A percentile compares a stretch with the other conserved stretches of the same genome.
These are phyloP conservation scores for Rhamnusium bicolor DNA, from an alignment of 2,888 invertebrate species.

Conservation along the genomic window DNA sequence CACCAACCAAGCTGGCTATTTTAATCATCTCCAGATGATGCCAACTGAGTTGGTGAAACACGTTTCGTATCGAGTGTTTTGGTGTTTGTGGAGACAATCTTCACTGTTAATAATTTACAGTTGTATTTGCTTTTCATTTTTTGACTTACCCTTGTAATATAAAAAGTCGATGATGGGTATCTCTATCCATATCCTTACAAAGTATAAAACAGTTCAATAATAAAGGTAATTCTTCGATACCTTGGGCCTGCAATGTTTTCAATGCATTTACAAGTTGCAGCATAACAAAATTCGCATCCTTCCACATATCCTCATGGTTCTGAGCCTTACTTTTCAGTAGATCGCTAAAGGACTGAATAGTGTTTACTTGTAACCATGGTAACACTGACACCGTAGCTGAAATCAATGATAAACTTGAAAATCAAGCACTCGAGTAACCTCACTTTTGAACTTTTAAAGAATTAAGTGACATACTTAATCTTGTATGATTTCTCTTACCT, in stretches of 20 bases:
- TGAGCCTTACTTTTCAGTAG: slow-evolving; percentile 74
- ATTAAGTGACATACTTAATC: too few relatives aligned
- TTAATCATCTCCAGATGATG: too few relatives aligned
- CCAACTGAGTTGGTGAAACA: too few relatives aligned
- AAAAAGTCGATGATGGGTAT: slow-evolving; percentile 78
- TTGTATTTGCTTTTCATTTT: too few relatives aligned
- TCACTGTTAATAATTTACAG: too few relatives aligned
- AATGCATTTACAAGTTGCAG: slow-evolving; percentile 87
- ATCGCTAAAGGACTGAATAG: slow-evolving; percentile 81
- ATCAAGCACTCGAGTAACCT: too few relatives aligned
- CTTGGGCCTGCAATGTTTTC: slow-evolving; percentile 87
- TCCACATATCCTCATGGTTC: slow-evolving; percentile 70
- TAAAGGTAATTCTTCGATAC: slow-evolving; percentile 84
- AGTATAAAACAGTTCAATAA: slow-evolving; percentile 83
- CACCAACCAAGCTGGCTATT: too few relatives aligned
- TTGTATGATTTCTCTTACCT: slow-evolving; percentile 74
- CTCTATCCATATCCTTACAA: slow-evolving; percentile 78
- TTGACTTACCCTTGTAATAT: slow-evolving; percentile 81
- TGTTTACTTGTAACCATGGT: slow-evolving; percentile 83
- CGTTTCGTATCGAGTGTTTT: too few relatives aligned
- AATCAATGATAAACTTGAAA: slow-evolving; percentile 60
- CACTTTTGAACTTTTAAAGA: too few relatives aligned
- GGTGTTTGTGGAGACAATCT: too few relatives aligned
- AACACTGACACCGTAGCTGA: slow-evolving; percentile 85
- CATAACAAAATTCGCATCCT: slow-evolving; percentile 84